Conservation (phyloP, 2,797 vertebrate genomes). For the Basileuterus tristriatus region DNA sequence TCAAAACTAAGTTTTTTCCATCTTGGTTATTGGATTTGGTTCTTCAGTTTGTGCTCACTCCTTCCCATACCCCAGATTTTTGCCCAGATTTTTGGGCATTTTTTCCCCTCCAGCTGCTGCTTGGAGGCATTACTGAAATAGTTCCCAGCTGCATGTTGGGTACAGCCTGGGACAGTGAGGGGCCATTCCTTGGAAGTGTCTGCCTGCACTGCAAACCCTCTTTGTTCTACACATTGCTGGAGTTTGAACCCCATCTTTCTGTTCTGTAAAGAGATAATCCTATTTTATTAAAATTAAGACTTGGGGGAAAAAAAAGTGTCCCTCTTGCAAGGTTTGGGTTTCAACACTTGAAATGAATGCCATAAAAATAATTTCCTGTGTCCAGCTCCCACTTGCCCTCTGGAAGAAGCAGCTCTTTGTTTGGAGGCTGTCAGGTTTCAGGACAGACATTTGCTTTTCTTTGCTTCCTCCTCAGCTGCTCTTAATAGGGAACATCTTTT, state of each 20-base stretch:
- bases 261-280: neutral
- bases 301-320: neutral
- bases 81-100: neutral
- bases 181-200: neutral
- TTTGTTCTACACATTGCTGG: neutral
- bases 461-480: neutral
- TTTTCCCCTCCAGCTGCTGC: neutral
- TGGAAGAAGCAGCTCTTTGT: neutral
- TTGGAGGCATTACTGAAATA: neutral
- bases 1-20: neutral
- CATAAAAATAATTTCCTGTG: neutral
- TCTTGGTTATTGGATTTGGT: neutral
- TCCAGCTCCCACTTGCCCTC: neutral
- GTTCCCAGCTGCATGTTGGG: neutral
- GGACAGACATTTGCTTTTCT: neutral
- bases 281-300: neutral
- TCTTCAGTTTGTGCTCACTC: neutral
- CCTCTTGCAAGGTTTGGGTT: neutral
- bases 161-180: neutral
- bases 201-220: neutral
- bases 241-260: neutral
- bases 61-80: rapidly evolving
- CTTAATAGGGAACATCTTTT: neutral
- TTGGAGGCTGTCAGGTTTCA: neutral
- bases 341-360: neutral